Base-by-base conservation (phyloP, 2,888 invertebrate species). In the Drosophila mercatorum region DNA sequence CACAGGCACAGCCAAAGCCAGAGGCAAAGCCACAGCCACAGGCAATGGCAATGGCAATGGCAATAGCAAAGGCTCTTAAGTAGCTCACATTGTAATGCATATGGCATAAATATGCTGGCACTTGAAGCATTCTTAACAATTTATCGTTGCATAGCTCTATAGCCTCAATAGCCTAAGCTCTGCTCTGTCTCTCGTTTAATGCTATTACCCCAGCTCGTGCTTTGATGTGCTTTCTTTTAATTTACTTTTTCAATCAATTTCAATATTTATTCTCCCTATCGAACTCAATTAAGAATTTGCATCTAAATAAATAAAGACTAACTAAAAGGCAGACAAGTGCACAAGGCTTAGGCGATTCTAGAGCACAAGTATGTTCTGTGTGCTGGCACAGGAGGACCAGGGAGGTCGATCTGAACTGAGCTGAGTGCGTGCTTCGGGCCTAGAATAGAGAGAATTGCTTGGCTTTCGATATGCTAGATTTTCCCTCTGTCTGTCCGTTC, bases 91-190 rank as follows among this genome's bases (percentile, higher is more conserved):
- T 51, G 51, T 36, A 51, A 34, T 51, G 17, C 34, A 51, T 51
- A 51, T 34, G 51, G 12, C 34, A 51, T 51, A 51, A 51, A 51
- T 51, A 51, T 51, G 51, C 51, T 51, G 51, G 34, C 51, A 51
- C 51, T 36, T 51, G 17, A 51, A 51, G 7, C 17, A 36, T 36
- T 34, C 51, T 36, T 34, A 51, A 0, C 34, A 51, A 36, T 51
- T 51, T 36, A 51, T 36, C 34, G 34, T 36, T 51, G 17, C 51
- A 51, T 7, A 51, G 51, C 51, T 10, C 10, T 5, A 51, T 34
- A 17, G 17, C 34, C 17, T 34, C 34, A 49, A 49, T 49, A 17
- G 51, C 51, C 34, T 51, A 36, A 51, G 51, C 49, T 31, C n/a
- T 3, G 12, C 11, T 31, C n/a, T 3, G 12, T 12, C 51, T 51